Evolutionary conservation across 2,888 invertebrate species (phyloP).

Genomic region (Netelia melanura): DNA sequence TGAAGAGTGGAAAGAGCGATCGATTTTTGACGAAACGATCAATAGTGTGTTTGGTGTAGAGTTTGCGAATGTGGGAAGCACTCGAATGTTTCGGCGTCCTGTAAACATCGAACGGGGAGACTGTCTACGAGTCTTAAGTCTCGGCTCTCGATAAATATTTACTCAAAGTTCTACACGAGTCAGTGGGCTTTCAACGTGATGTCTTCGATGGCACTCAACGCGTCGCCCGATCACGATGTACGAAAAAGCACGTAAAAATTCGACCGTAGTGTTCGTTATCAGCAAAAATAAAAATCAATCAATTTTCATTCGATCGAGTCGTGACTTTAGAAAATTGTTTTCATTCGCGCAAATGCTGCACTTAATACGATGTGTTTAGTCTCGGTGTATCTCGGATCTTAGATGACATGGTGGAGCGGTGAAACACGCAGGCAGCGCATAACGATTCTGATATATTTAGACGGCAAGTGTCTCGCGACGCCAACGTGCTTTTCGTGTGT

Average conservation of each 20-base stretch:
- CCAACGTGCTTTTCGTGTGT: constrained; percentile 73
- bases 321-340: not conserved
- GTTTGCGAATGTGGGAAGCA: constrained; percentile 17
- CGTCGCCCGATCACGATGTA: not conserved
- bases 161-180: constrained; percentile 7
- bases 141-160: constrained; percentile 55
- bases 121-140: constrained; percentile 15
- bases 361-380: constrained; percentile 30
- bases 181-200: constrained; percentile 3
- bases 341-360: not conserved
- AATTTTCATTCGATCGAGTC: not conserved
- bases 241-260: too few species aligned
- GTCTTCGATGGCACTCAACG: constrained; percentile 16
- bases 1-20: not conserved
- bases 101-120: constrained; percentile 28
- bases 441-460: constrained; percentile 78
- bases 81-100: constrained; percentile 33
- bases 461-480: constrained; percentile 70
- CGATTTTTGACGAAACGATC: not conserved
- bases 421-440: constrained; percentile 68
- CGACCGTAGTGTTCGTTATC: too few species aligned
- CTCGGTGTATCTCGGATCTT: constrained; percentile 16
- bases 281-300: too few species aligned
- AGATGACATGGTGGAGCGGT: constrained; percentile 68
- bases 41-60: constrained; percentile 3